phyloP scores from a whole-genome alignment of 2,797 vertebrate species.

The Enteromius fasciolatus region DNA sequence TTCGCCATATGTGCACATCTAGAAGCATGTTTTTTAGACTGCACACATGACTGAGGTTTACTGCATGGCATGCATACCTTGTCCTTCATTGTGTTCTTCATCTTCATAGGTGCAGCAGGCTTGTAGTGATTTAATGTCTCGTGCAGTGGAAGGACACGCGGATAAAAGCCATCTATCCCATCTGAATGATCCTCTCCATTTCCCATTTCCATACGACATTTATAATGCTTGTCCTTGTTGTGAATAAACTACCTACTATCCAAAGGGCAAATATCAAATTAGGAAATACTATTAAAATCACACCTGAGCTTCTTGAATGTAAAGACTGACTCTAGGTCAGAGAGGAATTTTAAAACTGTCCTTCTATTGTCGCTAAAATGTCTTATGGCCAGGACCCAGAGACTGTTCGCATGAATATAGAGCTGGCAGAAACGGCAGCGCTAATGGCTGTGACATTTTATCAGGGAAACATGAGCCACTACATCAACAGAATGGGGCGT shows the following conservation, averaged over 20 bases:
- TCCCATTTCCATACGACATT: conserved; percentile 56
- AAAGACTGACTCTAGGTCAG: conserved; percentile 15
- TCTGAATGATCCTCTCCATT: conserved; percentile 26
- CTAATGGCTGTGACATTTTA: conserved; percentile 54
- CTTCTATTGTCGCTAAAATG: background rate
- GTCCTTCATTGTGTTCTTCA: conserved; percentile 43
- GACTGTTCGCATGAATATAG: conserved; percentile 24
- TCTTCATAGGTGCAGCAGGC: conserved; percentile 28
- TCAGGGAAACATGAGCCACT: conserved; percentile 51
- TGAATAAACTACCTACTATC: conserved; percentile 51
- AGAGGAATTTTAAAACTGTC: conserved; percentile 10
- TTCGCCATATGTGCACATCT: conserved; percentile 32
- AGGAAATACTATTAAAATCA: conserved; percentile 3
- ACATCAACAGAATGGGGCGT: conserved; percentile 59
- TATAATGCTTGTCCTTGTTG: conserved; percentile 51
- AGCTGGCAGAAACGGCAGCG: conserved; percentile 18
- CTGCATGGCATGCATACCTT: conserved; percentile 22
- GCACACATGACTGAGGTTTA: conserved; percentile 3
- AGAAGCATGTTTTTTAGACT: conserved; percentile 1
- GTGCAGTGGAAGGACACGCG: conserved; percentile 58
- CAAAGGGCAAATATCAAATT: conserved; percentile 36
- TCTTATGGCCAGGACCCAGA: conserved; percentile 15
- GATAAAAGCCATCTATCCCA: conserved; percentile 63
- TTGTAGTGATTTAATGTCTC: conserved; percentile 63
- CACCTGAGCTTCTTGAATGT: conserved; percentile 13